A percentile compares a stretch with the other conserved stretches of the same genome.
Evolutionary conservation across 2,888 invertebrate genomes (phyloP).

Genomic region (Harmothoe impar): DNA sequence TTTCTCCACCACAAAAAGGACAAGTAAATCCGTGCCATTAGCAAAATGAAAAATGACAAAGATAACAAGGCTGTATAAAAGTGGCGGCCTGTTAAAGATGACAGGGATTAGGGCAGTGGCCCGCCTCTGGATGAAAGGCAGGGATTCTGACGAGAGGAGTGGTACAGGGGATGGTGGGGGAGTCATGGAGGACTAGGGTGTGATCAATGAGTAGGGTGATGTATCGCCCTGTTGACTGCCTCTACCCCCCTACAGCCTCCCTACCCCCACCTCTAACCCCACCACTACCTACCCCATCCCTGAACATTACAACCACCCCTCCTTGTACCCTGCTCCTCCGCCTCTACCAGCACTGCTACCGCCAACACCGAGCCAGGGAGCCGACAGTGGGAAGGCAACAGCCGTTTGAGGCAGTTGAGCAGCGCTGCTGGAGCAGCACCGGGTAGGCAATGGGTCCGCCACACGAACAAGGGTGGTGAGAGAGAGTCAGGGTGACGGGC

Average conservation of each 20-base stretch:
- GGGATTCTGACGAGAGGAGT: background rate
- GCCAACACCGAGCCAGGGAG: background rate
- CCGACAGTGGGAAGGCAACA: constrained; percentile 6
- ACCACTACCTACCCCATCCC: background rate
- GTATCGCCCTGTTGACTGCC: background rate
- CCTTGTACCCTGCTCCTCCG: background rate
- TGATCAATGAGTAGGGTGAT: constrained; percentile 17
- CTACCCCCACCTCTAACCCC: background rate
- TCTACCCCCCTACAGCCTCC: background rate
- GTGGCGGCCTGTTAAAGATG: background rate
- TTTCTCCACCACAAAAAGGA: background rate
- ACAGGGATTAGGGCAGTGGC: constrained; percentile 29
- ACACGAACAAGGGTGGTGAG: too few relatives aligned
- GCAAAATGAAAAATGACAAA: background rate
- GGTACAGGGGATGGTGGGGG: background rate
- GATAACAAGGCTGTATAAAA: background rate
- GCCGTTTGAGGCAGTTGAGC: constrained; percentile 9
- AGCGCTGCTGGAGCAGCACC: background rate
- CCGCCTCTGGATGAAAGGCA: background rate
- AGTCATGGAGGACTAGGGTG: background rate
- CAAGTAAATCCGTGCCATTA: background rate
- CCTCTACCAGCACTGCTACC: background rate
- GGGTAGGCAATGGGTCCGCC: too few relatives aligned
- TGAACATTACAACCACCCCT: background rate
- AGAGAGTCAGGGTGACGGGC: too few relatives aligned